Conservation (phyloP, 1,140 invertebrate species). For the Geopemphigus sp. region DNA sequence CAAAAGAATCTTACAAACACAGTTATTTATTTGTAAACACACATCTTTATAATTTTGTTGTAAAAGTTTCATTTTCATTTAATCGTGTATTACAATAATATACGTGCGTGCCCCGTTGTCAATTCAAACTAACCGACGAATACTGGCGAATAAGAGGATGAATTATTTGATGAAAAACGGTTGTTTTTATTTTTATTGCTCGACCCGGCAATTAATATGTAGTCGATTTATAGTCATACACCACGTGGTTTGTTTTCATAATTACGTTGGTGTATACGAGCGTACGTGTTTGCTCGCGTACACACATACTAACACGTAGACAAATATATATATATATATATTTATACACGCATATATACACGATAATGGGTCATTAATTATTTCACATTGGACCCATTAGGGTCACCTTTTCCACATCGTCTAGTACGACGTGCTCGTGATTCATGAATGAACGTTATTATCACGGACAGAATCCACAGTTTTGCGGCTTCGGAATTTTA, state of each 20-base stretch:
- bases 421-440: slow-evolving; percentile 24
- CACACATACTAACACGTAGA: background rate
- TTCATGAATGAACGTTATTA: slow-evolving; percentile 49
- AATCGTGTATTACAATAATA: background rate
- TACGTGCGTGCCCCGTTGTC: background rate
- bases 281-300: background rate
- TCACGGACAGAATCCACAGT: slow-evolving; percentile 45
- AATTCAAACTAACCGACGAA: background rate
- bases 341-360: background rate
- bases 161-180: slow-evolving; percentile 1
- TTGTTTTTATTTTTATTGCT: slow-evolving; percentile 40
- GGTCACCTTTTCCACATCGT: slow-evolving; percentile 48
- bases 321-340: background rate
- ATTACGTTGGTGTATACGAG: background rate
- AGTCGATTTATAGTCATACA: background rate
- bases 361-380: slow-evolving; percentile 48
- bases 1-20: no score
- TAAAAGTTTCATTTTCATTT: background rate
- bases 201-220: background rate
- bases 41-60: no score
- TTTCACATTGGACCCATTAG: slow-evolving; percentile 46
- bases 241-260: slow-evolving; percentile 44
- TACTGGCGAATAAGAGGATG: background rate
- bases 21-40: no score
- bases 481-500: slow-evolving; percentile 41